Conservation (phyloP, 2,888 invertebrate species). For the Epistrophella euchroma region DNA sequence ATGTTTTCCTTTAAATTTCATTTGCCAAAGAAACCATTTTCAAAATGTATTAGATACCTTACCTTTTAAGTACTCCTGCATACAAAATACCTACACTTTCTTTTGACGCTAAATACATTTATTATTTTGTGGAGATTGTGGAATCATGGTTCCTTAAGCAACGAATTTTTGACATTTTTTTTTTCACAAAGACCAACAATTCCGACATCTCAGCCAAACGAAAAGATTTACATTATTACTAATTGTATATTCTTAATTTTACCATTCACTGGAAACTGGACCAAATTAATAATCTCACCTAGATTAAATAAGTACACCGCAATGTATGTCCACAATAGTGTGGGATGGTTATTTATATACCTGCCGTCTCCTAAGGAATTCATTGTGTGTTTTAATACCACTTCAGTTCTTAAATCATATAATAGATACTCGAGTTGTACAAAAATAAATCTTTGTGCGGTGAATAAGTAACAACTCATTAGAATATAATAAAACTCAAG, state of each 20-base stretch:
- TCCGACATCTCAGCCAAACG: constrained; percentile 4
- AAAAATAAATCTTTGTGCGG: constrained; percentile 18
- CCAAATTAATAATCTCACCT: constrained; percentile 59
- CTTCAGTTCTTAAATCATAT: constrained; percentile 50
- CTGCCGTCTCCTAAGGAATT: constrained; percentile 47
- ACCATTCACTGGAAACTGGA: constrained; percentile 42
- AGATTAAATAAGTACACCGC: constrained; percentile 34
- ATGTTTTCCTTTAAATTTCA: too few species aligned
- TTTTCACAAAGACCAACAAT: neutral
- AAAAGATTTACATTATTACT: constrained; percentile 65
- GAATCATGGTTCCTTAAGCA: neutral
- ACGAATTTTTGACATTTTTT: neutral
- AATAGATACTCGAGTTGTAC: constrained; percentile 24
- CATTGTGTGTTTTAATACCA: constrained; percentile 46
- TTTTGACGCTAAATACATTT: neutral
- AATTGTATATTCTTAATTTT: constrained; percentile 59
- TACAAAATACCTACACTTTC: neutral
- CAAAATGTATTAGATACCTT: too few species aligned
- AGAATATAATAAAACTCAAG: constrained; percentile 58
- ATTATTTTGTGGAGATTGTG: neutral
- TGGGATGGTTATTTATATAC: constrained; percentile 27
- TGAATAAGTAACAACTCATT: constrained; percentile 48
- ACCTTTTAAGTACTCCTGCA: too few species aligned
- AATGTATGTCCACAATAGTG: constrained; percentile 1
- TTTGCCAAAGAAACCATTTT: too few species aligned